These are phyloP conservation scores for Ascidia mentula DNA, from an alignment of 23 tunicate species.

Conservation along the genomic window DNA sequence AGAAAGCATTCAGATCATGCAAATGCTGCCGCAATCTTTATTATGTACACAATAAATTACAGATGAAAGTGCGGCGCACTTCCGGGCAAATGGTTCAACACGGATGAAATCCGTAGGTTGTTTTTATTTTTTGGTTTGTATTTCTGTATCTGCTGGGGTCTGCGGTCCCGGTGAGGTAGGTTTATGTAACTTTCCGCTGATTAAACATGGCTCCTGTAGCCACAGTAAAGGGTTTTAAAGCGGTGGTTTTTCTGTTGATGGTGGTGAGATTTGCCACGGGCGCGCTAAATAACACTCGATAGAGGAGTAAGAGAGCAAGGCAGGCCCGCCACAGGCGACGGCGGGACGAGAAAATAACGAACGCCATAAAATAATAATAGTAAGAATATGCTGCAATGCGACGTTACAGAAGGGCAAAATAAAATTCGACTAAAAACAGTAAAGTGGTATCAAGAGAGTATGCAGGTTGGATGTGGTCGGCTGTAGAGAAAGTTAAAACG, in stretches of 20 bases:
- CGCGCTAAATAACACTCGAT: neutral
- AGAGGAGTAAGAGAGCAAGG: neutral
- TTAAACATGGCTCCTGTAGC: too few species aligned
- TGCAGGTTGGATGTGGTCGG: neutral
- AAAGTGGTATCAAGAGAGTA: neutral
- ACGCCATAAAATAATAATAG: slow-evolving; percentile 12
- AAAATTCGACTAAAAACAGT: slow-evolving; percentile 36
- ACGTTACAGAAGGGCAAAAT: slow-evolving; percentile 15
- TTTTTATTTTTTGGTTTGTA: neutral
- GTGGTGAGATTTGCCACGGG: neutral
- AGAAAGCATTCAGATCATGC: neutral
- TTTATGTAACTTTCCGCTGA: neutral
- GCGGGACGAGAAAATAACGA: neutral
- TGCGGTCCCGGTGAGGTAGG: neutral
- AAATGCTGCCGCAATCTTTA: neutral
- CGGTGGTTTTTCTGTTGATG: neutral
- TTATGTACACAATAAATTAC: slow-evolving; percentile 2
- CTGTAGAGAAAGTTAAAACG: too few species aligned
- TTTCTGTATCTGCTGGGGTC: neutral
- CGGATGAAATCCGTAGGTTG: neutral
- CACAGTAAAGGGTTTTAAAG: too few species aligned
- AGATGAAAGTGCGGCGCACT: neutral
- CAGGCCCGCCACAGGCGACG: neutral
- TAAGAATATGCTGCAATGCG: slow-evolving; percentile 37
- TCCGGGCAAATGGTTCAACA: neutral